Conservation (phyloP, 2,888 invertebrate genomes). For the Atrina japonica region DNA sequence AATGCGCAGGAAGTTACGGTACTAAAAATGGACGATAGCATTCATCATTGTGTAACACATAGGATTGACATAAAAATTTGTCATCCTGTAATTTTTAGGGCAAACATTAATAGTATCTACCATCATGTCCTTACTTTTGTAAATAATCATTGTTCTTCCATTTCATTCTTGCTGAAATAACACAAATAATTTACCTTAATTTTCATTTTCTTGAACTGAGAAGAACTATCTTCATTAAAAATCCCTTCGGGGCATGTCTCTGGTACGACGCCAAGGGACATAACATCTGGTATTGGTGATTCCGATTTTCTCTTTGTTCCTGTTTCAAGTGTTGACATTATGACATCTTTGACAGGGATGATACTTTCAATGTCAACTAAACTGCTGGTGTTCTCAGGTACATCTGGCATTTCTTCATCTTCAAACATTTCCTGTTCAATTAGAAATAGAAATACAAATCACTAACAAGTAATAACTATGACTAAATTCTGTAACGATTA, state of each 20-base stretch:
- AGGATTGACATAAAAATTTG: too few species aligned
- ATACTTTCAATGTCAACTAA: constrained; percentile 9
- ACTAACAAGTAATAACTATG: neutral
- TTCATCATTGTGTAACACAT: too few species aligned
- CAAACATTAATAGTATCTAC: too few species aligned
- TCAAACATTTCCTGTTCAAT: constrained; percentile 56
- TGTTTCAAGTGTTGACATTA: constrained; percentile 8
- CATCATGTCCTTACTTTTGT: too few species aligned
- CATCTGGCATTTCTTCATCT: constrained; percentile 57
- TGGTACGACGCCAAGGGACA: constrained; percentile 8
- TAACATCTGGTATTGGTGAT: constrained; percentile 24
- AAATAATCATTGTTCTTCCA: too few species aligned
- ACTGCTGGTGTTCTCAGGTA: neutral
- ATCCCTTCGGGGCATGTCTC: constrained; percentile 27
- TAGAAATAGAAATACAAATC: neutral
- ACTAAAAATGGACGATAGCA: too few species aligned
- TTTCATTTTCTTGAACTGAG: constrained; percentile 24
- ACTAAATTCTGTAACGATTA: too few species aligned
- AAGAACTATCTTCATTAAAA: constrained; percentile 20
- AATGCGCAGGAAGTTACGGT: too few species aligned
- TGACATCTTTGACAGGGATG: constrained; percentile 19
- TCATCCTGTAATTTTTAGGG: too few species aligned
- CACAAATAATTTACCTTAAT: constrained; percentile 15
- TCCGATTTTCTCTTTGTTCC: constrained; percentile 16
- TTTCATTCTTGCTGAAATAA: too few species aligned